Conservation (phyloP, 2,888 invertebrate species). For the Cheilosia scutellata region DNA sequence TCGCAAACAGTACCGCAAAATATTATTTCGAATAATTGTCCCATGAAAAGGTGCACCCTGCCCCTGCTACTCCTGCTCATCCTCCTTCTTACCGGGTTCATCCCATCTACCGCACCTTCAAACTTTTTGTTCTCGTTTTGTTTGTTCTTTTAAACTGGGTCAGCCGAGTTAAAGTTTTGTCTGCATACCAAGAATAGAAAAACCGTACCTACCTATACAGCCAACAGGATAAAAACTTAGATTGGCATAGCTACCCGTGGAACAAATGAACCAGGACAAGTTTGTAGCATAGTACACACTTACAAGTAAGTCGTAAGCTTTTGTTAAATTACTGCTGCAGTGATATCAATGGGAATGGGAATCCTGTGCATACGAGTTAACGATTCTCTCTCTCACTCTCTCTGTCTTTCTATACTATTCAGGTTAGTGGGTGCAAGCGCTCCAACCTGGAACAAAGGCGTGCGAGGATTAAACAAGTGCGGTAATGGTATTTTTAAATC, state of each 20-base stretch:
- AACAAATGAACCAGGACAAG: constrained; percentile 62
- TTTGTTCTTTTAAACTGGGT: constrained; percentile 22
- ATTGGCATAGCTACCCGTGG: not conserved
- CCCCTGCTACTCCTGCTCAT: not conserved
- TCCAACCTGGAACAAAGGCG: not conserved
- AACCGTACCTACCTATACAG: not conserved
- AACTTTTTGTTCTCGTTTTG: not conserved
- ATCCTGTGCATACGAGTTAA: constrained; percentile 15
- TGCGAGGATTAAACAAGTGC: not conserved
- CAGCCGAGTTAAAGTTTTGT: constrained; percentile 38
- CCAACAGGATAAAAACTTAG: constrained; percentile 9
- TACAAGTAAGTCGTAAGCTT: constrained; percentile 54
- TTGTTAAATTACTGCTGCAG: constrained; percentile 70
- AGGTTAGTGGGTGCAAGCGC: constrained; percentile 19
- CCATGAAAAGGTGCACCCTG: not conserved
- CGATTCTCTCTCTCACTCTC: not conserved
- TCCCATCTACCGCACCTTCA: not conserved
- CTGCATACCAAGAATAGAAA: constrained; percentile 43
- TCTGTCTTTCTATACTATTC: not conserved
- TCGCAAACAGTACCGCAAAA: not conserved
- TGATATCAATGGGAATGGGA: constrained; percentile 29
- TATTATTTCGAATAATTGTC: constrained; percentile 17
- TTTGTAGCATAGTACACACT: constrained; percentile 26
- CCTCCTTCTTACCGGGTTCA: not conserved
- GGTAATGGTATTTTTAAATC: not conserved